Conservation (phyloP, 2,113 vertebrate species). For the Platysteira castanea region DNA sequence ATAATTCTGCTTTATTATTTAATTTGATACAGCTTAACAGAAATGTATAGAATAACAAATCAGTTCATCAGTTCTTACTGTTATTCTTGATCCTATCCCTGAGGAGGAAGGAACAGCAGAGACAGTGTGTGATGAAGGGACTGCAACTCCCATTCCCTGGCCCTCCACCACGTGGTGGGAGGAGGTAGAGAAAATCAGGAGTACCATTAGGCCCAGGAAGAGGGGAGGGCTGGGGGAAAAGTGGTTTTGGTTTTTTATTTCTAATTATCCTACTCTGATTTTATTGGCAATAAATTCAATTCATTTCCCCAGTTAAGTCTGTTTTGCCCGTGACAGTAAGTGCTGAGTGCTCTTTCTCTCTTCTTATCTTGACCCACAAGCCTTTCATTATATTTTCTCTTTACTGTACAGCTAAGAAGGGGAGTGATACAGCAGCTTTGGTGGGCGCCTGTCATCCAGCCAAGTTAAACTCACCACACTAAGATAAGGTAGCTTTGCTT, state of each 20-base stretch:
- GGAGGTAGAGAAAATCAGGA: not conserved
- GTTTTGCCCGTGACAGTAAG: not conserved
- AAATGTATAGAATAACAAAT: not conserved
- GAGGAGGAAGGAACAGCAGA: not conserved
- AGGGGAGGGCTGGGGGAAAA: not conserved
- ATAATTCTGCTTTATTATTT: not conserved
- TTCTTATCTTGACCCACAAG: not conserved
- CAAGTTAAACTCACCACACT: not conserved
- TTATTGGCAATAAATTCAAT: not conserved
- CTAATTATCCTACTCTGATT: not conserved
- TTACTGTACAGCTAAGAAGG: not conserved
- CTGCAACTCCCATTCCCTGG: not conserved
- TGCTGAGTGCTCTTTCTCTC: not conserved
- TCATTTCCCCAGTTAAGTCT: fast-evolving
- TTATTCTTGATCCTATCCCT: not conserved
- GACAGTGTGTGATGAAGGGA: not conserved
- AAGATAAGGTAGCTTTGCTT: not conserved
- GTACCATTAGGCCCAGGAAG: not conserved
- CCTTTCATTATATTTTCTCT: not conserved
- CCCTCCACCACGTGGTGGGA: fast-evolving
- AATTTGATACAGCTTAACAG: not conserved
- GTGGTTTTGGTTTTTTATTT: not conserved
- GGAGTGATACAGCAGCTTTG: not conserved
- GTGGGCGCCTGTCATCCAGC: not conserved
- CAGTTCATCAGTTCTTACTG: not conserved